These are phyloP conservation scores for Alloplasta piceator DNA, from an alignment of 2,888 invertebrate genomes.

Conservation along the genomic window DNA sequence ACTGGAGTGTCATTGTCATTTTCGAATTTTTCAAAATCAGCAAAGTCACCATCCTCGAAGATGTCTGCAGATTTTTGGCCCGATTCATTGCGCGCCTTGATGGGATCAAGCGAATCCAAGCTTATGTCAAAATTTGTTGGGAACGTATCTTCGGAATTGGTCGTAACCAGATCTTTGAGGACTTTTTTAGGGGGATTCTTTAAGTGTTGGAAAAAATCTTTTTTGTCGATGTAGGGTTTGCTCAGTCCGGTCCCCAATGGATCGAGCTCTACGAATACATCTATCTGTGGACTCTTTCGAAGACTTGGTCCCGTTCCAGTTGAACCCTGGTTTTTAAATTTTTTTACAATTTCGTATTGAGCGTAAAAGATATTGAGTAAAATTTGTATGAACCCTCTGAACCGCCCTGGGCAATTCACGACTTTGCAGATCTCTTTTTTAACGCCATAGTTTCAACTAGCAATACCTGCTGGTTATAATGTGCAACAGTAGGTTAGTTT, in stretches of 20 bases:
- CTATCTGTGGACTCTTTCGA: slow-evolving; percentile 84
- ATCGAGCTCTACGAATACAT: slow-evolving; percentile 97
- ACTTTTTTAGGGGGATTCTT: slow-evolving; percentile 97
- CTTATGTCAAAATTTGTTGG: slow-evolving; percentile 78
- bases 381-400: too few species aligned
- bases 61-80: slow-evolving; percentile 86
- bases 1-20: slow-evolving; percentile 62
- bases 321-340: slow-evolving; percentile 59
- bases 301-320: slow-evolving; percentile 69
- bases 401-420: too few species aligned
- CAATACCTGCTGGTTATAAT: too few species aligned
- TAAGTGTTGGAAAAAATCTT: slow-evolving; percentile 97
- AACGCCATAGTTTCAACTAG: too few species aligned
- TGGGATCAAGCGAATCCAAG: slow-evolving; percentile 73
- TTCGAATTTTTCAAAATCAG: slow-evolving; percentile 78
- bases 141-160: slow-evolving; percentile 78
- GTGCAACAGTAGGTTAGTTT: too few species aligned
- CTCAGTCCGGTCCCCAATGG: slow-evolving; percentile 96
- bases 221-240: slow-evolving; percentile 97
- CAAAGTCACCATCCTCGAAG: slow-evolving; percentile 85
- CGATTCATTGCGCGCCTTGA: slow-evolving; percentile 67
- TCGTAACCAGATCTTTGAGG: slow-evolving; percentile 91
- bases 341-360: slow-evolving; percentile 1
- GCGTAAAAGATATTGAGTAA: too few species aligned
- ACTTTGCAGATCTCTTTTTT: too few species aligned